Base-by-base conservation (phyloP, 2,113 vertebrate species). In the Pomatorhinus ruficollis region DNA sequence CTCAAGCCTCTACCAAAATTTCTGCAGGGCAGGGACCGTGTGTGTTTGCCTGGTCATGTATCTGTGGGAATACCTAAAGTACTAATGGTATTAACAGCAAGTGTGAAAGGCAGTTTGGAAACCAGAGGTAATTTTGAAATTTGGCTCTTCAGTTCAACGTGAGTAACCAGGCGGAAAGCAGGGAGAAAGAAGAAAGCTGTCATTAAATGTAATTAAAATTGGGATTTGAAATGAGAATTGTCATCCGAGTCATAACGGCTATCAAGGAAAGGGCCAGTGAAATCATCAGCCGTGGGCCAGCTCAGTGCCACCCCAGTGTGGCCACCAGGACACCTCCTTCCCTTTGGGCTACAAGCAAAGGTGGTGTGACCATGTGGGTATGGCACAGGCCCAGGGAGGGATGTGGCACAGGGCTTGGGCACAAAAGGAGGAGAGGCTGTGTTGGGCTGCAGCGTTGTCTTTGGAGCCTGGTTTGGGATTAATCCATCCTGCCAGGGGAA, bases 1-100 rank as follows among this genome's bases (percentile, higher is more conserved):
- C 90, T 77, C 50, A 63, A 89, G 85, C 5, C 94, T 90, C 63
- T 30, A 63, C 70, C 65, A 22, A 54, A 20, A 81, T 90, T 75
- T 95, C 92, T 96, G 72, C 64, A 40, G 93, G 88, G 96, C 92
- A 71, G 77, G 75, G 76, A 61, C 84, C 89, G 83, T 54, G 71
- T 79, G 7, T 92, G 83, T 96, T 94, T 96, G 87, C 52, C 76
- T 86, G 86, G 64, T 47, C 68, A 47, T 56, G 92, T 92, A 77
- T 90, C 95, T 93, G 66, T 75, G 93, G 92, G 93, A 93, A 92
- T 87, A 86, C 2, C 1, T 60, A 4, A 81, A 75, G 60, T 24
- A 24, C 85, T 93, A 37, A 74, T 81, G 92, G 31, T 17, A 78
- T 75, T 91, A 92, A 60, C 90, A 81, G 75, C 64, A 68, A 90